These are phyloP conservation scores for Threskiornis aethiopicus DNA, from an alignment of 2,797 vertebrate species.

Conservation along the genomic window DNA sequence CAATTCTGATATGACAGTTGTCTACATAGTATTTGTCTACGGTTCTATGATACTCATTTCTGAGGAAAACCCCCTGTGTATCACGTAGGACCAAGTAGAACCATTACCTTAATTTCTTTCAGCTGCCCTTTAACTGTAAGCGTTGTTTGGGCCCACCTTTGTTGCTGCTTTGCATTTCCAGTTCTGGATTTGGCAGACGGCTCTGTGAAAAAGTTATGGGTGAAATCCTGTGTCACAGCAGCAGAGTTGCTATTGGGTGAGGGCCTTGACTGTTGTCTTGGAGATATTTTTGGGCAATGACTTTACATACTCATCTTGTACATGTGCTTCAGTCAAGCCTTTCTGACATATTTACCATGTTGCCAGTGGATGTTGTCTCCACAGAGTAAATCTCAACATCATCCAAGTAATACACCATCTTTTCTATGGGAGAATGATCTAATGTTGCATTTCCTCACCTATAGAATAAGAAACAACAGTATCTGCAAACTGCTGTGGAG, in stretches of 20 bases:
- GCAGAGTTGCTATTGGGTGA: background rate
- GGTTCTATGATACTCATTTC: background rate
- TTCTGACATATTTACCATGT: background rate
- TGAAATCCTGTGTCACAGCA: background rate
- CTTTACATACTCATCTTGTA: background rate
- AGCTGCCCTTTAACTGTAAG: background rate
- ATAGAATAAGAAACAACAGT: background rate
- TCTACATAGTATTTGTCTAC: background rate
- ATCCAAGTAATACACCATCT: background rate
- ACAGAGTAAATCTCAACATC: background rate
- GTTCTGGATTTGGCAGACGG: background rate
- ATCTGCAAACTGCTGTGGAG: background rate
- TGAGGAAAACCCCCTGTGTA: accelerated
- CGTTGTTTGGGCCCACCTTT: background rate
- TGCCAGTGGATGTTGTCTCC: background rate
- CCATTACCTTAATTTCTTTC: background rate
- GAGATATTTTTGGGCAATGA: background rate
- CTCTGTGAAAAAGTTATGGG: background rate
- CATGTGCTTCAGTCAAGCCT: background rate
- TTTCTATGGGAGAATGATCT: background rate
- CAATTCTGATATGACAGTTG: background rate
- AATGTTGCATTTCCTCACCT: accelerated
- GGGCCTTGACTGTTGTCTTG: background rate
- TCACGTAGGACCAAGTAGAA: background rate
- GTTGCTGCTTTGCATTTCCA: background rate